Conservation (phyloP, 92 coral and sea anemone species). For the Epizoanthus ramosus region DNA sequence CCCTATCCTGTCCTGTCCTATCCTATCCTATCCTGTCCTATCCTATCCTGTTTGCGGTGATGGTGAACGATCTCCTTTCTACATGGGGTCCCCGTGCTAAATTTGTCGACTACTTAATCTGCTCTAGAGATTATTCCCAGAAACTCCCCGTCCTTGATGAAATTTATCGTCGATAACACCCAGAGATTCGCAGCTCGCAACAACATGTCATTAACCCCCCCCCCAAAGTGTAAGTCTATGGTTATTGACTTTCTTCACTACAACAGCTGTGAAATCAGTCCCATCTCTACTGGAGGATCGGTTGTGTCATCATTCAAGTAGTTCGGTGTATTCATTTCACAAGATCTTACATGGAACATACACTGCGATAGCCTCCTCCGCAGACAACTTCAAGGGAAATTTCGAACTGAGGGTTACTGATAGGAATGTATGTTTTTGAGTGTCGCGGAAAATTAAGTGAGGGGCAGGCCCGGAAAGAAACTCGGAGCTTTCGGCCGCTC, state of each 20-base stretch:
- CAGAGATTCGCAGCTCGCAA: background rate
- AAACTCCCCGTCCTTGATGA: background rate
- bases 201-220: background rate
- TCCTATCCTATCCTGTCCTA: no score
- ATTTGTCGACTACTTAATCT: slow-evolving; percentile 12
- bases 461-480: no score
- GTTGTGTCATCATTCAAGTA: slow-evolving; percentile 30
- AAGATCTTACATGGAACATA: slow-evolving; percentile 34
- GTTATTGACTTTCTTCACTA: slow-evolving; percentile 15
- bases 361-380: no score
- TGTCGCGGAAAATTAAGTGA: no score
- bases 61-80: background rate
- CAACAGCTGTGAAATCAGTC: slow-evolving; percentile 22
- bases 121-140: background rate
- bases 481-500: no score
- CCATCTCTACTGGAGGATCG: slow-evolving; percentile 19
- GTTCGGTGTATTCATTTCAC: slow-evolving; percentile 27
- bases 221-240: background rate
- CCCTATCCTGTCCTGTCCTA: no score
- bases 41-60: no score
- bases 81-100: slow-evolving; percentile 19
- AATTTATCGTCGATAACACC: no score
- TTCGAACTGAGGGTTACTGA: no score
- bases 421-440: no score
- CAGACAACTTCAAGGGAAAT: no score